Conservation (phyloP, 2,113 vertebrate genomes). For the Spermophilus dauricus region DNA sequence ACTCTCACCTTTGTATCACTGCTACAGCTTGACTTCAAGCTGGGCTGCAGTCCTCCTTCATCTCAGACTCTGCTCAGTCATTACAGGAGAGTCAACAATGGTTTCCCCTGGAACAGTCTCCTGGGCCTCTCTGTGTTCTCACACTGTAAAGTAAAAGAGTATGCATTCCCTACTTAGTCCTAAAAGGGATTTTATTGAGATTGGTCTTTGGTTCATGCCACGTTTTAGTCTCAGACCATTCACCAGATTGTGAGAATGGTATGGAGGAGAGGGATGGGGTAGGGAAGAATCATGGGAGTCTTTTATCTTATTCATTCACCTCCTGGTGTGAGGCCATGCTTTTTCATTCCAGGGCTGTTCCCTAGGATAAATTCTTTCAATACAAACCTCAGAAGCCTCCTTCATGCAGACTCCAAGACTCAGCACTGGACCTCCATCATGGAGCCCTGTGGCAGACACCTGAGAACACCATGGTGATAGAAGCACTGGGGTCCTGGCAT, state of each 20-base stretch:
- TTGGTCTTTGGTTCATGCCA: neutral
- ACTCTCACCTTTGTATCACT: neutral
- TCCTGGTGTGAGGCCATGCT: neutral
- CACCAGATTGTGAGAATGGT: neutral
- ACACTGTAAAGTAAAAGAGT: neutral
- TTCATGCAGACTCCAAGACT: neutral
- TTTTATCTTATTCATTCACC: neutral
- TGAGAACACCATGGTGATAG: neutral
- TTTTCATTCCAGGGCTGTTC: neutral
- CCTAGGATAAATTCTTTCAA: neutral
- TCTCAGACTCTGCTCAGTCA: neutral
- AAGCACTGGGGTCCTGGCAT: rapidly evolving
- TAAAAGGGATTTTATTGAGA: neutral
- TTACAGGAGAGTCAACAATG: neutral
- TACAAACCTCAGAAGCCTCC: neutral
- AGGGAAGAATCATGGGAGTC: neutral
- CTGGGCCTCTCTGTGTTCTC: neutral
- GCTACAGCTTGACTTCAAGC: neutral
- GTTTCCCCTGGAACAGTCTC: neutral
- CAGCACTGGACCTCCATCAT: neutral
- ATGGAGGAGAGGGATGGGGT: rapidly evolving
- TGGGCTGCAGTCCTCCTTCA: rapidly evolving
- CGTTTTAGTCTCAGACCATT: neutral
- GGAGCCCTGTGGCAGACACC: neutral
- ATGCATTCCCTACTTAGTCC: neutral